Base-by-base conservation (phyloP, 2,797 vertebrate genomes). In the Enteromius fasciolatus region DNA sequence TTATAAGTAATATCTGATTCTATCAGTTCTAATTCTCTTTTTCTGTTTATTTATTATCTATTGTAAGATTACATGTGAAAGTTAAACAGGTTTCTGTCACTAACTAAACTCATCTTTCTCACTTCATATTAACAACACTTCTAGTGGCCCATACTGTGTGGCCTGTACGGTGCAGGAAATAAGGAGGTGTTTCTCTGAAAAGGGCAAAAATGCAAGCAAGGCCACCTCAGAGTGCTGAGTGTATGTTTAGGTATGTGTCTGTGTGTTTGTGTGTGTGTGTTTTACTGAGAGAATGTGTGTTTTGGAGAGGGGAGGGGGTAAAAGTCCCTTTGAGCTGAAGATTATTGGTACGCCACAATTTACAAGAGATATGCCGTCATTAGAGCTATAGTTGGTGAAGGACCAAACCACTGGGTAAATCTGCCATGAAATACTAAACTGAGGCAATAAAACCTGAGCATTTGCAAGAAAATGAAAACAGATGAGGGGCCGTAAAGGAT, bases 381-480 rank as follows among this genome's bases (percentile, higher is more conserved):
- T 91, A 93, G 92, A 90, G 89, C 87, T 85, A 88, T 83, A 89
- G 91, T 70, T 89, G 92, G 89, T 84, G 85, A 89, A 89, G 89
- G 91, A 93, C 89, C 87, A 93, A 94, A 94, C 92, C 93, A 86
- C 92, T 87, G 89, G 89, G 90, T 93, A 93, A 94, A 94, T 94
- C 93, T 93, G 92, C 94, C 93, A 94, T 95, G 94, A 95, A 95
- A 95, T 92, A 94, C 93, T 91, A 95, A 90, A 93, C 93, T 92
- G 89, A 91, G 89, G 93, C 93, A 94, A 93, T 95, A 95, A 95
- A 95, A 94, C 86, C 85, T 88, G 91, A 93, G 93, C 94, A 94
- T 95, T 93, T 95, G 94, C 92, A 92, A 91, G 91, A 94, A 94
- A 95, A 92, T 95, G 91, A 90, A 94, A 94, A 90, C 94, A 95